Evolutionary conservation across 2,797 vertebrate species (phyloP).

Genomic region (Gymnopithys bicolor): DNA sequence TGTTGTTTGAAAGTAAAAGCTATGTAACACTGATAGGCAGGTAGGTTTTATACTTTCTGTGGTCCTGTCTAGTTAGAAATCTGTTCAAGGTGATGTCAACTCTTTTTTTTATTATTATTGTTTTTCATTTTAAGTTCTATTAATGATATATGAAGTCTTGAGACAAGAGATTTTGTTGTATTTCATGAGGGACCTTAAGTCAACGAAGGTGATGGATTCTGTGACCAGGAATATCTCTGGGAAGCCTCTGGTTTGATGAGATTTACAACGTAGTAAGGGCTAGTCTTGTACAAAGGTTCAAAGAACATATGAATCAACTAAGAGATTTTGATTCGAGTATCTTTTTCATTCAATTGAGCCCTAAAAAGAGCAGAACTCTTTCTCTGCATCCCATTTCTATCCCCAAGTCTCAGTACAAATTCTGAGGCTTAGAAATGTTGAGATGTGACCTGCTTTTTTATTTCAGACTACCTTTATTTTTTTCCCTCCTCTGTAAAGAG

Average conservation of each 20-base stretch:
- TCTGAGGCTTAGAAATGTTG: neutral
- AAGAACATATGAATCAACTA: neutral
- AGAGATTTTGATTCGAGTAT: neutral
- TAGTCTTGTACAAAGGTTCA: neutral
- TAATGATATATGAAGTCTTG: neutral
- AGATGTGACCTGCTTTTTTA: neutral
- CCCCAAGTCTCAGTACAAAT: neutral
- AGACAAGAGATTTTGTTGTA: constrained; percentile 3
- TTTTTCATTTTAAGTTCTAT: neutral
- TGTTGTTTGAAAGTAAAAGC: neutral
- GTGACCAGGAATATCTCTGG: neutral
- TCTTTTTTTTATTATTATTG: neutral
- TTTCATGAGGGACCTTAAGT: constrained; percentile 4
- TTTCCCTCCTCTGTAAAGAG: neutral
- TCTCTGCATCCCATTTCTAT: neutral
- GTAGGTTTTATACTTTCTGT: neutral
- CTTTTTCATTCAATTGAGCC: neutral
- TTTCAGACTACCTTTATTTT: neutral
- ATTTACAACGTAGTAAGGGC: neutral
- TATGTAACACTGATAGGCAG: neutral
- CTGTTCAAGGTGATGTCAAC: neutral
- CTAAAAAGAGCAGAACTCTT: neutral
- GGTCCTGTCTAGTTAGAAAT: neutral
- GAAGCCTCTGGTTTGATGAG: neutral
- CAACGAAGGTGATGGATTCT: neutral